Conservation (phyloP, 2,797 vertebrate genomes). For the Ibycter americanus region DNA sequence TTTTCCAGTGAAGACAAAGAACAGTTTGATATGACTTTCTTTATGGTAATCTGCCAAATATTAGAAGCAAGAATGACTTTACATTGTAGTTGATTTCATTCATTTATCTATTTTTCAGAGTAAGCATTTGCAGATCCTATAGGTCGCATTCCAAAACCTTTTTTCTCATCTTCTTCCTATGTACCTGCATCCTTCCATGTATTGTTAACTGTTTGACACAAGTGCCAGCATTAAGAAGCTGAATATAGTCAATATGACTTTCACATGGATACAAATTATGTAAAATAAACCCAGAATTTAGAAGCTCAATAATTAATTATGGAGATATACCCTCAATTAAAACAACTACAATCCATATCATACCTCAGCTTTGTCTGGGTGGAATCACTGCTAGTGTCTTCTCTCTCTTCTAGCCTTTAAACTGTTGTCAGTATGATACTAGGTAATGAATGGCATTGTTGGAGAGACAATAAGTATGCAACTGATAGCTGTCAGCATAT, state of each 20-base stretch:
- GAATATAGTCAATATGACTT: neutral
- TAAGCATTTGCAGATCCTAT: neutral
- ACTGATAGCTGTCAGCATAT: slow-evolving; percentile 27
- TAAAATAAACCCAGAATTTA: neutral
- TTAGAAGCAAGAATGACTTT: neutral
- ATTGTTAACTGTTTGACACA: neutral
- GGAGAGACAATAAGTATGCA: slow-evolving; percentile 7
- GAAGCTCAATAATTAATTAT: neutral
- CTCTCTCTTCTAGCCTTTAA: neutral
- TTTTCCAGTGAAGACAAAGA: neutral
- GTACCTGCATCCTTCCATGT: neutral
- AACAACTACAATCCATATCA: neutral
- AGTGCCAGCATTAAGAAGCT: neutral
- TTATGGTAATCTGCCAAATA: neutral
- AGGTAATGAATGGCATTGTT: neutral
- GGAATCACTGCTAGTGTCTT: neutral
- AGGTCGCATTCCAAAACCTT: neutral
- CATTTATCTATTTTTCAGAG: neutral
- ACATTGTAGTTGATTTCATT: neutral
- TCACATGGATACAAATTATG: neutral
- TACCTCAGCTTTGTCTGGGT: neutral
- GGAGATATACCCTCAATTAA: neutral
- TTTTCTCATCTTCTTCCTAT: neutral
- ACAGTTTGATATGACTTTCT: neutral
- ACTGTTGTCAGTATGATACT: neutral